A percentile compares a stretch with the other conserved stretches of the same genome.
Evolutionary conservation across 2,113 vertebrate species (phyloP).

Genomic region (Malaclemys terrapin): DNA sequence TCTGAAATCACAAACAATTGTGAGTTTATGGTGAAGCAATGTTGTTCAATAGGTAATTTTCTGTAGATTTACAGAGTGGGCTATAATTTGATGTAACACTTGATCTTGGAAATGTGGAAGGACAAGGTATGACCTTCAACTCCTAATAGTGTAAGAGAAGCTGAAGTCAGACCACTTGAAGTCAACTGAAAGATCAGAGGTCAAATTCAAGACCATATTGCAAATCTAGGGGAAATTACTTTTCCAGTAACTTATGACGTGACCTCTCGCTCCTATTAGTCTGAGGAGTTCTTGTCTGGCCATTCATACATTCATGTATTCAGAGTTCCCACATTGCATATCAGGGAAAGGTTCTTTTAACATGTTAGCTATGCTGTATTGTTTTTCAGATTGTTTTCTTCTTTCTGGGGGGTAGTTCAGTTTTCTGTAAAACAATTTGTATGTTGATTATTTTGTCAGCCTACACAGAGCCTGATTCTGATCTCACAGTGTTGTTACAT

Average conservation of each 20-base stretch:
- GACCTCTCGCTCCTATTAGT: conserved; percentile 46
- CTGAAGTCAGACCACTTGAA: conserved; percentile 65
- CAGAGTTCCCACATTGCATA: conserved; percentile 29
- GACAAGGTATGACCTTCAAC: conserved; percentile 45
- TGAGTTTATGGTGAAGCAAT: conserved; percentile 29
- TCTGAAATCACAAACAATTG: conserved; percentile 28
- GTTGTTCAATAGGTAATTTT: conserved; percentile 65
- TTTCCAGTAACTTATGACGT: conserved; percentile 55
- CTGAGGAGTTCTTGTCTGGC: conserved; percentile 43
- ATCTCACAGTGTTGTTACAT: conserved; percentile 41
- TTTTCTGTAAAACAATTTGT: conserved; percentile 8
- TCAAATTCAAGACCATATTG: conserved; percentile 69
- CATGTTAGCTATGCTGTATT: neutral
- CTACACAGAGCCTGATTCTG: conserved; percentile 27
- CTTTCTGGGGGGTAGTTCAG: neutral
- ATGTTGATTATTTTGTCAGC: neutral
- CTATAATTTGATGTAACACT: conserved; percentile 62
- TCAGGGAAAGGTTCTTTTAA: conserved; percentile 15
- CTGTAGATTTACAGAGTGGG: conserved; percentile 46
- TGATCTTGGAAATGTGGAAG: conserved; percentile 60
- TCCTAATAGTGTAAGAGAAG: conserved; percentile 57
- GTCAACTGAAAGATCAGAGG: conserved; percentile 60
- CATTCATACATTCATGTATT: conserved; percentile 70
- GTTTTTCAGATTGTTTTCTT: neutral
- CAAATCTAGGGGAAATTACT: conserved; percentile 53